Conservation (phyloP, 2,113 vertebrate species). For the Serinus canaria region DNA sequence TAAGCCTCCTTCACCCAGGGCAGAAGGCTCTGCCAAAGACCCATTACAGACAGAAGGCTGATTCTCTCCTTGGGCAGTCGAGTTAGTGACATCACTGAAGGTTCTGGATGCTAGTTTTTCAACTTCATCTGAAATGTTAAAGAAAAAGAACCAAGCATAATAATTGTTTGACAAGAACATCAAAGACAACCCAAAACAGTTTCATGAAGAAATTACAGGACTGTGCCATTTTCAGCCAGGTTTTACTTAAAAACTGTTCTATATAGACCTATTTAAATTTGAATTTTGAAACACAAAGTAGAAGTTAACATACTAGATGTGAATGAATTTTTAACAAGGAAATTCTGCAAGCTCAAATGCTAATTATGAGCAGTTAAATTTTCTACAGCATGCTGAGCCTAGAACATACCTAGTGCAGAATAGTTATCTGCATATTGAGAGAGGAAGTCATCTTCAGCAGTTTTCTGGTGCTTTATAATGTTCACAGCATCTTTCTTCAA, state of each 20-base stretch:
- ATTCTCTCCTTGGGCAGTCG: slow-evolving; percentile 42
- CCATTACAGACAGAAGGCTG: background rate
- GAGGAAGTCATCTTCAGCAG: slow-evolving; percentile 86
- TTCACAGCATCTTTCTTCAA: slow-evolving; percentile 58
- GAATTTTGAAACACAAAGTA: background rate
- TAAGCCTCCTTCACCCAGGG: slow-evolving; percentile 74
- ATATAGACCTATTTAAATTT: background rate
- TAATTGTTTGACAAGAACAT: background rate
- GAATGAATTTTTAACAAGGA: background rate
- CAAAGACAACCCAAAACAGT: background rate
- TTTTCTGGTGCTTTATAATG: slow-evolving; percentile 44
- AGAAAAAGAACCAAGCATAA: background rate
- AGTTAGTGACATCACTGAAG: background rate
- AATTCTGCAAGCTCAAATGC: background rate
- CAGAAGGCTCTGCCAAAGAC: slow-evolving; percentile 60
- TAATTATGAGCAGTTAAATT: background rate
- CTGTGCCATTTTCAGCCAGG: background rate
- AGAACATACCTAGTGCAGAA: slow-evolving; percentile 76
- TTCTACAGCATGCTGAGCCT: background rate
- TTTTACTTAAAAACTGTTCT: background rate
- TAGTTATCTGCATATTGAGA: slow-evolving; percentile 86
- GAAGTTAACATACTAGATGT: background rate
- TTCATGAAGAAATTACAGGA: background rate
- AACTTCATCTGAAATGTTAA: slow-evolving; percentile 47
- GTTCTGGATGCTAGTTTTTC: slow-evolving; percentile 8